phyloP scores from a whole-genome alignment of 2,888 invertebrate species.

The Byasa hedistus region DNA sequence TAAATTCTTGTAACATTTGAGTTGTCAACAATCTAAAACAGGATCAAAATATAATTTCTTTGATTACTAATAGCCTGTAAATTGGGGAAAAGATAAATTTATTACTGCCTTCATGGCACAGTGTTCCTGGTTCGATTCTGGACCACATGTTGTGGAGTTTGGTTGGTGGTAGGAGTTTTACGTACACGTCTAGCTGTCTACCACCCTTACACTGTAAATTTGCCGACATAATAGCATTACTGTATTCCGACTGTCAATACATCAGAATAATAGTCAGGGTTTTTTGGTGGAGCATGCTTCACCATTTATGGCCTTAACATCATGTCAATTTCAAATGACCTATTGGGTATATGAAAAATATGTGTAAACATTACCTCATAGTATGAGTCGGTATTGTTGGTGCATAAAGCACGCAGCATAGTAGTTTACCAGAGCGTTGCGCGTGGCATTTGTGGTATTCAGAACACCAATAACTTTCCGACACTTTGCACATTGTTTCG shows the following conservation, averaged over 20 bases:
- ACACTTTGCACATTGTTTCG: slow-evolving; percentile 50
- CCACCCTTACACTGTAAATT: no score
- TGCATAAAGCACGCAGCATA: slow-evolving; percentile 87
- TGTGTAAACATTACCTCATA: slow-evolving; percentile 79
- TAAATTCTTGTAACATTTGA: slow-evolving; percentile 82
- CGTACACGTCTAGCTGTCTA: no score
- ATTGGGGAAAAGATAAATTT: background rate
- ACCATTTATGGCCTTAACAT: no score
- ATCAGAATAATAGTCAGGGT: no score
- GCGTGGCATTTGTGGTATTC: slow-evolving; percentile 94
- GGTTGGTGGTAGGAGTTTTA: no score
- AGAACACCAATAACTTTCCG: slow-evolving; percentile 90
- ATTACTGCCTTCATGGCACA: background rate
- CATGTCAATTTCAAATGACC: no score
- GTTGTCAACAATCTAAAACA: slow-evolving; percentile 81
- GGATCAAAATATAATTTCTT: slow-evolving; percentile 17
- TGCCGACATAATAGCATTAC: no score
- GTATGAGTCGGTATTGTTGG: slow-evolving; percentile 87
- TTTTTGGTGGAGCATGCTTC: no score
- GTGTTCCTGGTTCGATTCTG: no score
- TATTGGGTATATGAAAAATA: no score
- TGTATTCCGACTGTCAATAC: no score
- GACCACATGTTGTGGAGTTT: no score
- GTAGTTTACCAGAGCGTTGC: slow-evolving; percentile 81
- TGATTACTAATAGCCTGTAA: background rate